phyloP scores from a whole-genome alignment of 2,797 vertebrate species.

The Graptemys geographica region DNA sequence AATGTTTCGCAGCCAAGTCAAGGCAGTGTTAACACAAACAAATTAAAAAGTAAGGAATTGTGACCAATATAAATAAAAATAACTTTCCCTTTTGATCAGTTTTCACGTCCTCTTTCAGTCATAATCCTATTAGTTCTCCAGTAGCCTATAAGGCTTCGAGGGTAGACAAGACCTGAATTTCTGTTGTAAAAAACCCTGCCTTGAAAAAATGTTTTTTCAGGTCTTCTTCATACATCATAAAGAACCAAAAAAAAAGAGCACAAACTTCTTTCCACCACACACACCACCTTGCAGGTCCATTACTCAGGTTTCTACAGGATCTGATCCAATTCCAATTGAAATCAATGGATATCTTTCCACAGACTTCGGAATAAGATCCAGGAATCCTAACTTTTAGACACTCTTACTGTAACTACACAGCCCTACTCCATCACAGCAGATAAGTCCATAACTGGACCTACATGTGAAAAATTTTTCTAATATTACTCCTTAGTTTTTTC shows the following conservation, averaged over 20 bases:
- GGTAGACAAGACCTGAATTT: not conserved
- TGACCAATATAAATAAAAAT: not conserved
- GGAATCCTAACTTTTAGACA: not conserved
- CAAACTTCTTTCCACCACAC: not conserved
- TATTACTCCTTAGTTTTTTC: not conserved
- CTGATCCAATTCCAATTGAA: rapidly evolving
- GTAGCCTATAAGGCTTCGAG: not conserved
- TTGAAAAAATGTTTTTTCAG: no score
- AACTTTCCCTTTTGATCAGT: not conserved
- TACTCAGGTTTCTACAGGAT: not conserved
- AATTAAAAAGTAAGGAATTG: not conserved
- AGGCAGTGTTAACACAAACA: not conserved
- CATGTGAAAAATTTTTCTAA: not conserved
- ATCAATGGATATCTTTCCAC: rapidly evolving
- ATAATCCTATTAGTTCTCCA: not conserved
- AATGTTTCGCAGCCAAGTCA: not conserved
- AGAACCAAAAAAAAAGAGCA: rapidly evolving
- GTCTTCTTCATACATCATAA: not conserved
- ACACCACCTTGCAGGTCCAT: not conserved
- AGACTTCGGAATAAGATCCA: not conserved
- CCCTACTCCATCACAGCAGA: not conserved
- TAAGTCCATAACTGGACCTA: not conserved
- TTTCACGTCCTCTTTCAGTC: not conserved
- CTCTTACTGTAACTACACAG: not conserved
- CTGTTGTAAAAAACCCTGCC: no score